phyloP scores from a whole-genome alignment of 2,797 vertebrate species.

The Fistularia tabacaria region DNA sequence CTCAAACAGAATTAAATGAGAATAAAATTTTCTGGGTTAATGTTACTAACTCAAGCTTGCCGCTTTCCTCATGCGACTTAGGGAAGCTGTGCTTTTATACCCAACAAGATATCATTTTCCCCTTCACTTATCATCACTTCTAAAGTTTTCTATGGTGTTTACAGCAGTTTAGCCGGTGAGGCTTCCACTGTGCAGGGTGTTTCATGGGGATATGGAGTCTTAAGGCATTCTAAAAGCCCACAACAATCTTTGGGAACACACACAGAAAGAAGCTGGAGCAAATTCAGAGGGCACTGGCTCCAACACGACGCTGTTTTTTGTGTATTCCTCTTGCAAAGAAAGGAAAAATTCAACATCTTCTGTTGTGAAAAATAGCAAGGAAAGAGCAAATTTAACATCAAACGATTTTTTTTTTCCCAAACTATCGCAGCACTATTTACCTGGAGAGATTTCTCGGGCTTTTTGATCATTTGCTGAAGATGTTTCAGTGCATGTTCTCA shows the following conservation, averaged over 20 bases:
- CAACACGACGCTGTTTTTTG: constrained; percentile 20
- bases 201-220: constrained; percentile 34
- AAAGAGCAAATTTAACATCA: neutral
- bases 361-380: neutral
- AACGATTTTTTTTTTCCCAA: neutral
- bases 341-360: neutral
- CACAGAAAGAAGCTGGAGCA: constrained; percentile 3
- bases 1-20: constrained; percentile 12
- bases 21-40: constrained; percentile 22
- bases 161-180: constrained; percentile 31
- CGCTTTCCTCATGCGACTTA: constrained; percentile 8
- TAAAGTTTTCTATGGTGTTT: constrained; percentile 29
- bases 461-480: no score
- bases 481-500: no score
- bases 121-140: constrained; percentile 26
- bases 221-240: constrained; percentile 26
- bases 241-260: constrained; percentile 27
- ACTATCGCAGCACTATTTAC: no score
- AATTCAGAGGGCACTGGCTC: constrained; percentile 19
- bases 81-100: constrained; percentile 28
- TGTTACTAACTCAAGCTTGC: constrained; percentile 11
- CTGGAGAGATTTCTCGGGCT: no score
- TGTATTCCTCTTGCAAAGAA: constrained; percentile 3
- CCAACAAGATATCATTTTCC: constrained; percentile 22
- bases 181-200: constrained; percentile 15